Conservation (phyloP, 2,113 vertebrate genomes). For the Pantherophis guttatus region DNA sequence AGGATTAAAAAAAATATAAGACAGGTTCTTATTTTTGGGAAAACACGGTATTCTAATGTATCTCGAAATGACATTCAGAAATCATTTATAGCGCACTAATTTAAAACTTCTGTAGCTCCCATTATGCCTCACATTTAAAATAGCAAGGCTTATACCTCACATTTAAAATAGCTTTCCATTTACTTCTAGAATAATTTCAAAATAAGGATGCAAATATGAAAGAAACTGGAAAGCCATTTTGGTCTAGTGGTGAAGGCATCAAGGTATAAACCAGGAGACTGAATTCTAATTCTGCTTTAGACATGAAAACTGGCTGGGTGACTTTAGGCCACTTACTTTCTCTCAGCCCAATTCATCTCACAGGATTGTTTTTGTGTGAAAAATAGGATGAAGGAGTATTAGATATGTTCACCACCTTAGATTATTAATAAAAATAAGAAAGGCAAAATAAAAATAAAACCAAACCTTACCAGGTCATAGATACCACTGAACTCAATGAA, state of each 20-base stretch:
- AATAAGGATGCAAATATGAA: not conserved
- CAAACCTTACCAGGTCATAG: not conserved
- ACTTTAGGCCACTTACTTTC: too few relatives aligned
- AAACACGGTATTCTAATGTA: not conserved
- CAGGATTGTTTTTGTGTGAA: too few relatives aligned
- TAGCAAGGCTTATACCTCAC: too few relatives aligned
- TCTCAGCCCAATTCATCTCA: too few relatives aligned
- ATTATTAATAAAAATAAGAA: not conserved
- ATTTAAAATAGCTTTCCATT: not conserved
- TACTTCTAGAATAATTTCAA: not conserved
- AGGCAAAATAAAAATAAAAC: not conserved
- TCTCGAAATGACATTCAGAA: not conserved
- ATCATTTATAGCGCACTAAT: not conserved
- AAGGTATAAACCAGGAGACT: too few relatives aligned
- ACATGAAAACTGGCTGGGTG: too few relatives aligned
- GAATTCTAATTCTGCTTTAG: too few relatives aligned
- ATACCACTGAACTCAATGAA: not conserved
- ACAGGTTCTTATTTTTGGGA: too few relatives aligned
- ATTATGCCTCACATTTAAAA: not conserved
- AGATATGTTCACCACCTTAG: too few relatives aligned
- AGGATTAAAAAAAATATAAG: too few relatives aligned
- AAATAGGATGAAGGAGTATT: too few relatives aligned
- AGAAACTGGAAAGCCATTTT: not conserved
- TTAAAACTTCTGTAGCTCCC: not conserved
- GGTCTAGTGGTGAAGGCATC: too few relatives aligned